Base-by-base conservation (phyloP, 2,888 invertebrate species). In the Patella depressa region DNA sequence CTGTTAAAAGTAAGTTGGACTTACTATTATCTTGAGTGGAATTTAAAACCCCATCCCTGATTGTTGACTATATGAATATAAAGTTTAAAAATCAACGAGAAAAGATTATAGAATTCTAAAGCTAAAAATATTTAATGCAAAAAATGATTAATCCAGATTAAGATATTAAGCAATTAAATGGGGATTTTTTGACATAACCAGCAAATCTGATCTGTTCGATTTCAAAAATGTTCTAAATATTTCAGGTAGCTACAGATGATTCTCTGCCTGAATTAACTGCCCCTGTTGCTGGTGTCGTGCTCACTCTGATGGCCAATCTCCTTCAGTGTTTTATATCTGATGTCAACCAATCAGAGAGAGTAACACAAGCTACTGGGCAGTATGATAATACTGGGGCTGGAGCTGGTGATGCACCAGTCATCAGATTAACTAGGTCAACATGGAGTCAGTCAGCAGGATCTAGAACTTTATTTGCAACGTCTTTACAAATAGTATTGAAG, bases 201-300 rank as follows among this genome's bases (percentile, higher is more conserved):
- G 45, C 45, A 45, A 45, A 9, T 1, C 4, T 45, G 45, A 9
- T 1, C 4, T 45, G 45, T 45, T 45, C 1, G 9, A 45, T 45
- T 45, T 45, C 0, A 45, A 7, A 45, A 45, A 45, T 45, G 45
- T 45, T 45, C 7, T 9, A 45, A 45, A 45, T 45, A 45, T 45
- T 45, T 45, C 79, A 88, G 88, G 86, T 87, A 11, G 83, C 89
- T 15, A 88, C 88, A 77, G 94, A 94, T 0, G 94, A 95, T 88
- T 94, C 96, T 0, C 91, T 96, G 12, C 94, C 95, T 2, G 96
- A 97, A 87, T 93, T 97, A 15, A 95, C 95, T 5, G 94, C 95
- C 80, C 93, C 95, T 2, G 94, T 96, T 0, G 96, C 97, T 0
- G 96, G 96, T 1, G 95, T 96, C 0, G 94, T 97, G 0, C 90